Evolutionary conservation across 1,140 invertebrate species (phyloP), one percentile per base, ranked within the genome.

Genomic region (Paraescarpia echinospica): DNA sequence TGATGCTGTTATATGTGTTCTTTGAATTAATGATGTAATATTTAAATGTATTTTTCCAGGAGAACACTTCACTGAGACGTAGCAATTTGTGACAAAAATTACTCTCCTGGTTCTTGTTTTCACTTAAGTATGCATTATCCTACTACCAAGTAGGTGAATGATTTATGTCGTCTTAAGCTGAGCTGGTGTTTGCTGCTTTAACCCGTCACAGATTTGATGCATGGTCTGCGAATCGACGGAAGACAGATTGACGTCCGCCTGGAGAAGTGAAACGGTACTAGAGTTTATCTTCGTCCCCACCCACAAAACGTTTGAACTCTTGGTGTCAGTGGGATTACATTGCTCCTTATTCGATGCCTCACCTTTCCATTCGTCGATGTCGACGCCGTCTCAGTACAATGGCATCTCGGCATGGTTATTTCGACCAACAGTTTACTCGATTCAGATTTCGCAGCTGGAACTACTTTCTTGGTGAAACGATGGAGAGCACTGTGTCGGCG

Each of bases 191-290:
- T 90, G 35, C 18, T 12, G 14, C 89, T 31, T 33, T 90, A 35
- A 90, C 89, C 33, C n/a, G 2, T 22, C 18, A 34, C 27, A 90
- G 89, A 90, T 33, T 33, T 90, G 89, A 90, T 90, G 89, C 33
- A 90, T 33, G 89, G 89, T 5, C 34, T 35, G 18, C 89, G 89
- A 2, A 90, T 90, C 33, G 89, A 90, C 14, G 89, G 89, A 34
- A 18, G 89, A 34, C 33, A 18, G 89, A 90, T 90, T 33, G 89
- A 90, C n/a, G 89, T 90, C 22, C 35, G 34, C 34, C 89, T 90
- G 89, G 89, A 90, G 14, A 90, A 90, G 89, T 90, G 89, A 90
- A 77, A 77, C 59, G 59, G 59, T 77, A 77, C 59, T 77, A 77
- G 59, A 77, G 59, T 77, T 77, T 77, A 77, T 77, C 59, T 77